Evolutionary conservation across 35 echinoderm and acorn worm species (phyloP), one percentile per base, ranked within the genome.

Genomic region (Apostichopus californicus): DNA sequence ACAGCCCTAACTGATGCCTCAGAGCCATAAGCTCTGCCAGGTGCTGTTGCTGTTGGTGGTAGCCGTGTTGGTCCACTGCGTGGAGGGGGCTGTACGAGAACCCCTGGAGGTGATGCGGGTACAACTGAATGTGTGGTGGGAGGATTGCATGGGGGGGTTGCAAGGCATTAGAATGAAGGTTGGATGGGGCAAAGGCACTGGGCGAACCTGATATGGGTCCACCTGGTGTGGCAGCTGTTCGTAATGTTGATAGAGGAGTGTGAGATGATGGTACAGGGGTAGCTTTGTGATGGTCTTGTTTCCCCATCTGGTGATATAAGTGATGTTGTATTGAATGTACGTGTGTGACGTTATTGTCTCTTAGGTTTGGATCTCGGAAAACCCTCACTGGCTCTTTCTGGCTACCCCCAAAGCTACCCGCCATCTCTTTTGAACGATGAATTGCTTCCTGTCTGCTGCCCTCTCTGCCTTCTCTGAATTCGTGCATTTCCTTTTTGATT

Each of bases 241-340:
- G 83, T 18, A 95, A 88, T 90, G 86, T 94, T 77, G 92, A 94
- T 84, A 90, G 88, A 18, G 94, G 94, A 6, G 86, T 85, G 55
- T 94, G 96, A 21, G 89, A 88, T 46, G 34, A 46, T 15, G 94
- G 92, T n/a, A 92, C 93, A 56, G 96, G 94, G 18, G 96, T 94
- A 25, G 94, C 89, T 91, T 92, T 86, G 60, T 92, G 94, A 22
- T 89, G 88, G 52, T 90, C 92, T 34, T 26, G 65, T 55, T 80
- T 94, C 68, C 78, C 90, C 5, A 91, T 54, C 46, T 73, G 84
- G 66, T 92, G 58, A 54, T 80, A 92, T 46, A 46, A 46, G 53
- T 94, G 92, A 73, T 99, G 97, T 60, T 99, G 97, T 22, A 99
- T 94, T 57, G 97, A 99, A 85, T 96, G 91, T 20, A 99, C 93